Base-by-base conservation (phyloP, 1,140 invertebrate species). In the Cherax quadricarinatus region DNA sequence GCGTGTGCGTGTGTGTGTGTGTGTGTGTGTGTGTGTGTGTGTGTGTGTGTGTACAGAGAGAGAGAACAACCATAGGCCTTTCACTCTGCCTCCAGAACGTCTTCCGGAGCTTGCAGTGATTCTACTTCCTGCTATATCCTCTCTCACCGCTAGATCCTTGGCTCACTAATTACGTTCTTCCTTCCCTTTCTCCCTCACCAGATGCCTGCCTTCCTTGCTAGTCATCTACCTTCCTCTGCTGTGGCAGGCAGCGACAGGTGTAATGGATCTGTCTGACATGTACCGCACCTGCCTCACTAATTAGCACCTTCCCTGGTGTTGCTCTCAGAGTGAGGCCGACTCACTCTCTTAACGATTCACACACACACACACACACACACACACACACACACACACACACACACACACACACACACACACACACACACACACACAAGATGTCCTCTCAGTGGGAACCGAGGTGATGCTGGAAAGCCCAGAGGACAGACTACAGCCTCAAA, bases 91-190 rank as follows among this genome's bases (percentile, higher is more conserved):
- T 41, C 14, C n/a, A 41, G 12, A 14, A 21, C 12, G 66, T 70
- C 21, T 70, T 12, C 12, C 66, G 24, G n/a, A 1, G 48, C 14
- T 51, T 80, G 79, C 53, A 51, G 66, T 18, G 66, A n/a, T 70
- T n/a, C 14, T 70, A n/a, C 14, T 18, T 1, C 14, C 66, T n/a
- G 48, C 53, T 81, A 41, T 51, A 81, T 18, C 49, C 75, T 81
- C 41, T 81, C 41, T 16, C 21, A 51, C 53, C 41, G 48, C 41
- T 81, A 81, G 41, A 81, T 51, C 48, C 53, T 81, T 41, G 48
- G 48, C 53, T 51, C 48, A 81, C 79, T 51, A 81, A 81, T 51
- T 41, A 81, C 53, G 79, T 41, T 51, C 79, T 81, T 24, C 53
- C 12, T 30, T 81, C 79, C 79, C 79, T 51, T 81, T 51, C 16